Evolutionary conservation across 2,888 invertebrate genomes (phyloP).

Genomic region (Rugalucina vietnamica): DNA sequence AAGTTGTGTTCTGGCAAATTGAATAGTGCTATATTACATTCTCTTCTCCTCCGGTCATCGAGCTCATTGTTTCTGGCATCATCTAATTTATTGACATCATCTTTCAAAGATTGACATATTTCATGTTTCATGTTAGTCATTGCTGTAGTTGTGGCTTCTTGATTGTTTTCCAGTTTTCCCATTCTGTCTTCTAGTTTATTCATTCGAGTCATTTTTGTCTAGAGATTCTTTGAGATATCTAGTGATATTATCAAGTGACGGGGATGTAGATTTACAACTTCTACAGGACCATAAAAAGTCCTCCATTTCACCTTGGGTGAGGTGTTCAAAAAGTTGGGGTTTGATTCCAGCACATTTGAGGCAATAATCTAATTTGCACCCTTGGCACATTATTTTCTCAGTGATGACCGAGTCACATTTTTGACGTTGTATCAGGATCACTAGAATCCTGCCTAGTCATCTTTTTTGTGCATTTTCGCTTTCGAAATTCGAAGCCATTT

Average conservation of each 20-base stretch:
- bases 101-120: background rate
- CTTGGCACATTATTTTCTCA: background rate
- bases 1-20: background rate
- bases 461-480: no score
- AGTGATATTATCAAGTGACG: background rate
- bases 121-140: background rate
- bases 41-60: background rate
- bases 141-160: background rate
- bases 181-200: background rate
- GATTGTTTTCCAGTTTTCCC: background rate
- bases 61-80: background rate
- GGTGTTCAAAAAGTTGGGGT: background rate
- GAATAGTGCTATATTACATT: background rate
- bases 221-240: background rate
- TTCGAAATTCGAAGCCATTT: no score
- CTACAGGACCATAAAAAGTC: background rate
- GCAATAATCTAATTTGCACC: background rate
- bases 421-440: background rate
- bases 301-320: background rate
- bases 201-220: background rate
- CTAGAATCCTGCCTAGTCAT: background rate
- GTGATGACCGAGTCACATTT: background rate
- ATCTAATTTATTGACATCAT: background rate
- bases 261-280: background rate
- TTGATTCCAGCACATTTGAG: background rate